Evolutionary conservation across 2,113 vertebrate genomes (phyloP), one percentile per base, ranked within the genome.

Genomic region (Oncorhynchus gorbuscha): DNA sequence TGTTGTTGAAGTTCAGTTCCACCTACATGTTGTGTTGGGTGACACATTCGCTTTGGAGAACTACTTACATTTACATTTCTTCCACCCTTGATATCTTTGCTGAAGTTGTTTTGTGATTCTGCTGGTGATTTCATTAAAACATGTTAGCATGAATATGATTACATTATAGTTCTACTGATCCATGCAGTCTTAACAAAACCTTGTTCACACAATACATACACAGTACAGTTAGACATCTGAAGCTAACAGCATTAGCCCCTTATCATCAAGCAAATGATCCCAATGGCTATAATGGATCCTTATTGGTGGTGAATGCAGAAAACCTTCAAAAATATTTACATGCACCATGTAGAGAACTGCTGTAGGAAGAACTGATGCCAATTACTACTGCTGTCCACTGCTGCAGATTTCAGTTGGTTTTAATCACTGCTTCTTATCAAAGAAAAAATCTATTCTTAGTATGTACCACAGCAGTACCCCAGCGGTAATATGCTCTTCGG

Each of bases 61-160:
- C 4, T 55, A 16, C 12, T 18, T 55, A 1, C 12, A 16, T 55
- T 55, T 55, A 16, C 4, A 55, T 55, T 55, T 14, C 4, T 14
- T 1, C 9, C 51, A 1, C 5, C 14, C 16, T 55, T 55, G 51
- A 16, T 18, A 18, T 51, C 49, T 16, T 16, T 51, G 13, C 14
- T 51, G 49, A 16, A 16, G 51, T 55, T 18, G 51, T 18, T 16
- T 55, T 55, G 12, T 55, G 51, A 55, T 55, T 55, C 51, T 55
- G 51, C 51, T 55, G 51, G 51, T 55, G 51, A 5, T 55, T 55
- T 55, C 3, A 55, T 55, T 18, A 18, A 55, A 16, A 55, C 14
- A 55, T 55, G 14, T 55, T 92, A 94, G 95, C 95, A 96, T 95
- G 95, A 95, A 96, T 94, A 92, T 90, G 93, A 89, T 78, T 35